A percentile compares a stretch with the other conserved stretches of the same genome.
Evolutionary conservation across 2,113 vertebrate species (phyloP).

Genomic region (Apus apus): DNA sequence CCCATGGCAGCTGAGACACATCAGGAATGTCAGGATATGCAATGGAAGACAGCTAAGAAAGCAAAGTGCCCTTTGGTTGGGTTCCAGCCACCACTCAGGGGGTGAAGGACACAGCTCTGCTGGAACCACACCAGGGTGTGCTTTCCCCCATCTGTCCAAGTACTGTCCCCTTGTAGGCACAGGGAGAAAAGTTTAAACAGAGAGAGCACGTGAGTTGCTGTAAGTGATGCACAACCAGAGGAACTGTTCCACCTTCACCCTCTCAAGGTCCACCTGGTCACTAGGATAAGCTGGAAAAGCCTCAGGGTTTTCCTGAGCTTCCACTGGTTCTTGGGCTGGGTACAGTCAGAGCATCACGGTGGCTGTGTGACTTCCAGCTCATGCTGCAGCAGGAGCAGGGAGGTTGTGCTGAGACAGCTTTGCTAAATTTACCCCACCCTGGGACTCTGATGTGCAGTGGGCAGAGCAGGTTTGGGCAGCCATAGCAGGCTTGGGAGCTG

Average conservation of each 20-base stretch:
- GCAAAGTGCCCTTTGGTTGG: not conserved
- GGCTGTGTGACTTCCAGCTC: not conserved
- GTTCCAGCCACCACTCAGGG: not conserved
- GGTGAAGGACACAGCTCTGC: not conserved
- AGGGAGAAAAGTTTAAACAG: not conserved
- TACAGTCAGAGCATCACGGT: not conserved
- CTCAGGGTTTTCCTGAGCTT: not conserved
- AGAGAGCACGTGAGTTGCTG: not conserved
- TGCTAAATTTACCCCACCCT: constrained; percentile 1
- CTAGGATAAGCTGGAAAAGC: not conserved
- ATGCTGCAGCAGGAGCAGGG: not conserved
- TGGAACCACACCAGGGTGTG: fast-evolving
- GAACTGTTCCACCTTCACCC: not conserved
- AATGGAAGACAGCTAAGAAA: not conserved
- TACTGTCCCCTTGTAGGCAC: no score
- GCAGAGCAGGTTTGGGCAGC: not conserved
- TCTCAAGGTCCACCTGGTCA: not conserved
- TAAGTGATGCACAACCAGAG: not conserved
- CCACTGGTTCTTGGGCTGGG: not conserved
- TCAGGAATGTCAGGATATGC: fast-evolving
- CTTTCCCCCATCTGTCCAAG: no score
- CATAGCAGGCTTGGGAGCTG: not conserved
- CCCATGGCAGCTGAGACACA: not conserved
- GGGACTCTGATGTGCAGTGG: not conserved
- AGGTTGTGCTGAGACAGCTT: not conserved